These are phyloP conservation scores for Brachyptera putata DNA, from an alignment of 2,888 invertebrate genomes.

Conservation along the genomic window DNA sequence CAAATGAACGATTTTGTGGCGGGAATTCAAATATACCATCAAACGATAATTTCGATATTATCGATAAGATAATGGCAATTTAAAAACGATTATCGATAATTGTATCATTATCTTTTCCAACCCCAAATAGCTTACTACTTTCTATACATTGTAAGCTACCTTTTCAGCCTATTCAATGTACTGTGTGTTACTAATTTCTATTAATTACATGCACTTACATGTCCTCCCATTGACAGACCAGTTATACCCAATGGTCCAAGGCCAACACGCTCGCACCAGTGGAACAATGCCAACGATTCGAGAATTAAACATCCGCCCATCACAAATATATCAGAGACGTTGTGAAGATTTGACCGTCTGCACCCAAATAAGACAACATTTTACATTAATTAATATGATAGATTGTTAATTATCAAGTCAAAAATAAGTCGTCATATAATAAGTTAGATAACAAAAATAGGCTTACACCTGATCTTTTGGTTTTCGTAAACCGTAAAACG, in stretches of 20 bases:
- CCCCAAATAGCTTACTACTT: no score
- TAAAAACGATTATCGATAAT: no score
- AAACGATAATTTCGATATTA: no score
- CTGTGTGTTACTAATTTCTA: no score
- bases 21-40: no score
- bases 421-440: no score
- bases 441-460: background rate
- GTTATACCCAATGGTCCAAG: slow-evolving; percentile 91
- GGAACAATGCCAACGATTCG: slow-evolving; percentile 85
- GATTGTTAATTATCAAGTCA: background rate
- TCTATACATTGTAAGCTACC: no score
- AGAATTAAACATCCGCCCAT: slow-evolving; percentile 97
- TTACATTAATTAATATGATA: background rate
- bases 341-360: slow-evolving; percentile 85
- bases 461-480: slow-evolving; percentile 80
- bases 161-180: no score
- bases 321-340: slow-evolving; percentile 96
- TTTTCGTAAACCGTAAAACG: slow-evolving; percentile 88
- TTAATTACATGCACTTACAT: no score
- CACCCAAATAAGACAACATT: slow-evolving; percentile 29
- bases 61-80: no score
- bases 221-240: slow-evolving; percentile 97
- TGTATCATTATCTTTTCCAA: no score
- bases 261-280: slow-evolving; percentile 90
- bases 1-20: no score